Conservation (phyloP, 2,888 invertebrate genomes). For the Oxyscelio sp. region DNA sequence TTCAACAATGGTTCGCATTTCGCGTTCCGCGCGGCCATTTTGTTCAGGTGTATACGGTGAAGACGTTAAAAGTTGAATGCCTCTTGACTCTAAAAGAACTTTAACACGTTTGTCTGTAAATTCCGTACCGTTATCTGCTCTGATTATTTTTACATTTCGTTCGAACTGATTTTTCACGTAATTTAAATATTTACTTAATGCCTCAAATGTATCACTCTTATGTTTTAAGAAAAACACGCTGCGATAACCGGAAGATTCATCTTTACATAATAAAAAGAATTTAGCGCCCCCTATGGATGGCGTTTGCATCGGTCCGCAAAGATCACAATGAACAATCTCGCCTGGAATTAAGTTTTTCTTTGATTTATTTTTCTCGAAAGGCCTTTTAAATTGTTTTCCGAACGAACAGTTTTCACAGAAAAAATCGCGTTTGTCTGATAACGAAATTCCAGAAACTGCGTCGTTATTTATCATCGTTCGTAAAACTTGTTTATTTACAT, state of each 20-base stretch:
- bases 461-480: slow-evolving; percentile 52
- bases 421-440: slow-evolving; percentile 48
- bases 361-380: no score
- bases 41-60: slow-evolving; percentile 70
- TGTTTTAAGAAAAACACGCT: slow-evolving; percentile 15
- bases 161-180: neutral
- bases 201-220: slow-evolving; percentile 31
- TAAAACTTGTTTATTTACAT: slow-evolving; percentile 61
- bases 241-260: slow-evolving; percentile 24
- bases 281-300: slow-evolving; percentile 33
- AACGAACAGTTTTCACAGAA: slow-evolving; percentile 18
- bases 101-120: neutral
- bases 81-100: neutral
- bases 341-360: neutral
- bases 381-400: no score
- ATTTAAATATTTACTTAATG: slow-evolving; percentile 9
- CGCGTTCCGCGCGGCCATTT: slow-evolving; percentile 50
- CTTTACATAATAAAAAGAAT: slow-evolving; percentile 47
- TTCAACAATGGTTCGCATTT: neutral
- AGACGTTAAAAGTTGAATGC: slow-evolving; percentile 51
- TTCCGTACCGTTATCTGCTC: neutral
- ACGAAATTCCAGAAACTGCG: slow-evolving; percentile 57
- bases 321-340: neutral
- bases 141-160: neutral
- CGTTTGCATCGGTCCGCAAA: slow-evolving; percentile 35